Conservation (phyloP, 2,113 vertebrate species). For the Mesocricetus auratus region DNA sequence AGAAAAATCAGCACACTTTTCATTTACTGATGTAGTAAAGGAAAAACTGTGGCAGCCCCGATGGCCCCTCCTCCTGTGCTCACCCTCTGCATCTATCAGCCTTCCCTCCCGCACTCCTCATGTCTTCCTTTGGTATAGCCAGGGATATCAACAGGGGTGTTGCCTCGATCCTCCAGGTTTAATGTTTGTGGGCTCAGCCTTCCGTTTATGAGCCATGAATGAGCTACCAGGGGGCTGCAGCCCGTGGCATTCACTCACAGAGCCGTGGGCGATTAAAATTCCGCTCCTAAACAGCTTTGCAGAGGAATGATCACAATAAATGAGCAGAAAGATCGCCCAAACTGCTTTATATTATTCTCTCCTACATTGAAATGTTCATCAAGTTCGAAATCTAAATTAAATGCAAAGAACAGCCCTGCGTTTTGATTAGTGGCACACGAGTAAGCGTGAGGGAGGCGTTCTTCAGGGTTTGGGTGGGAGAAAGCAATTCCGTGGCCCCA, state of each 20-base stretch:
- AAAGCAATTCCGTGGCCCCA: slow-evolving; percentile 2
- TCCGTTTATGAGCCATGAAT: neutral
- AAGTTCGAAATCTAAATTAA: slow-evolving; percentile 44
- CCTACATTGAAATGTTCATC: neutral
- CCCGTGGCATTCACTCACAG: slow-evolving; percentile 37
- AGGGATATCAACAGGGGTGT: slow-evolving; percentile 67
- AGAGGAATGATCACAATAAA: neutral
- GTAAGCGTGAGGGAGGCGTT: neutral
- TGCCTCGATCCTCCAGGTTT: neutral
- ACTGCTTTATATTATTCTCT: neutral
- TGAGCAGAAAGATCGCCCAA: slow-evolving; percentile 4
- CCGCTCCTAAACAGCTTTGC: slow-evolving; percentile 35
- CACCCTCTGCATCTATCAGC: slow-evolving; percentile 25
- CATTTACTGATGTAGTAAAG: slow-evolving; percentile 50
- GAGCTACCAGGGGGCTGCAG: slow-evolving; percentile 66
- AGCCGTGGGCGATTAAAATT: slow-evolving; percentile 1
- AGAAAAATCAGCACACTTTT: slow-evolving; percentile 72
- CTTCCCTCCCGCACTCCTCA: slow-evolving; percentile 50
- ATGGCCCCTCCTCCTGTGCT: neutral
- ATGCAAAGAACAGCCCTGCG: slow-evolving; percentile 4
- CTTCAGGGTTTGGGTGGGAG: slow-evolving; percentile 11
- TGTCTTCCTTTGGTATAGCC: slow-evolving; percentile 75
- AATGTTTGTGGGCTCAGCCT: no score
- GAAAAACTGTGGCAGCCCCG: neutral
- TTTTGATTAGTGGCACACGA: slow-evolving; percentile 30